A percentile compares a stretch with the other conserved stretches of the same genome.
phyloP scores from a whole-genome alignment of 2,888 invertebrate genomes.

The Tetanocera ferruginea region DNA sequence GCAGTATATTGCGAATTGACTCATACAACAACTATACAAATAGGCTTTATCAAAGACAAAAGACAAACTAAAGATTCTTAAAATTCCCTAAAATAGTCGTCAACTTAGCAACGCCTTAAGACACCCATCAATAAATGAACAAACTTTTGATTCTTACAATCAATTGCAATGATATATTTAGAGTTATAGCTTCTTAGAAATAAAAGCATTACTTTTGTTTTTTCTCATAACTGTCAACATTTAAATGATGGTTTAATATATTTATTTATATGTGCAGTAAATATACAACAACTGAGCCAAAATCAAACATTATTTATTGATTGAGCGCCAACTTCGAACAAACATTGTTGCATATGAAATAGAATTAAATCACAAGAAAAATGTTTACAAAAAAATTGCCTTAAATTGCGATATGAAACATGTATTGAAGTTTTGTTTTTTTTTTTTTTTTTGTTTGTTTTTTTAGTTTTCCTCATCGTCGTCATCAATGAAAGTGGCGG shows the following conservation, averaged over 20 bases:
- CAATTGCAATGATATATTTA: slow-evolving; percentile 57
- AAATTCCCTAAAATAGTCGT: too few species aligned
- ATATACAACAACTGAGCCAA: neutral
- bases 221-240: neutral
- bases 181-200: slow-evolving; percentile 40
- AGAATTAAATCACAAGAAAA: neutral
- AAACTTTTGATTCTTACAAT: slow-evolving; percentile 54
- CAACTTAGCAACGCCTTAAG: too few species aligned
- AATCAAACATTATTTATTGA: neutral
- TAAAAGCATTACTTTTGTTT: neutral
- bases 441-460: neutral
- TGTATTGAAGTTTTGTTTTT: neutral
- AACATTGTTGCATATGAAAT: too few species aligned
- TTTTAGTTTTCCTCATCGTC: neutral
- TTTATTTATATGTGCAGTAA: neutral
- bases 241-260: neutral
- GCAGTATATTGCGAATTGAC: too few species aligned
- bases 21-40: too few species aligned
- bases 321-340: neutral
- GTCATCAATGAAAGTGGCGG: slow-evolving; percentile 26
- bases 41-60: too few species aligned
- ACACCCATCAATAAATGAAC: too few species aligned
- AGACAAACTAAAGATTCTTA: too few species aligned
- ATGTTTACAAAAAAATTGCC: neutral
- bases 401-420: neutral